Percentiles rank a stretch among this genome's conserved stretches.
These are phyloP conservation scores for Sebastes hubbsi DNA, from an alignment of 2,797 vertebrate genomes.

Conservation along the genomic window DNA sequence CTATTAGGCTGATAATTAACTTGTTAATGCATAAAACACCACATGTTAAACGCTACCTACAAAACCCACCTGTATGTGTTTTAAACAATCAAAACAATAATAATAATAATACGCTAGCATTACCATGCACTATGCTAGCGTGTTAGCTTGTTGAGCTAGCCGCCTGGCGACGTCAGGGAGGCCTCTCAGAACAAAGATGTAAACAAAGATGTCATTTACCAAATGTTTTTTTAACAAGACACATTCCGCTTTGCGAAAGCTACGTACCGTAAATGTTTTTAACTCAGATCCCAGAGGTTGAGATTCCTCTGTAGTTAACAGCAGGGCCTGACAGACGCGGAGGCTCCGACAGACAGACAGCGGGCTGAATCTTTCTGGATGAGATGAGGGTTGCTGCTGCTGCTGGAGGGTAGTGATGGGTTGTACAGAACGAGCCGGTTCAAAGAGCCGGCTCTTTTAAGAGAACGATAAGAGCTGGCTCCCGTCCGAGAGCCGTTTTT, in stretches of 20 bases:
- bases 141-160: background rate
- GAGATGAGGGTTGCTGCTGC: background rate
- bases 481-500: too few species aligned
- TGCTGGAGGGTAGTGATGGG: too few species aligned
- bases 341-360: background rate
- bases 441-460: too few species aligned
- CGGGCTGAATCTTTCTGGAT: constrained; percentile 41
- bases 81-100: background rate
- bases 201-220: background rate
- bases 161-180: constrained; percentile 36
- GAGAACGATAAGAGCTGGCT: too few species aligned
- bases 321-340: constrained; percentile 46
- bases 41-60: fast-evolving
- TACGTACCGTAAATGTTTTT: constrained; percentile 59
- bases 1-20: fast-evolving
- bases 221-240: fast-evolving
- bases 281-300: constrained; percentile 32
- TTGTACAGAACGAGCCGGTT: too few species aligned
- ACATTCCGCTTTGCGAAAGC: fast-evolving
- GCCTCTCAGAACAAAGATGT: constrained; percentile 46
- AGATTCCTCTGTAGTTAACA: constrained; percentile 42
- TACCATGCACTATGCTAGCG: constrained; percentile 54
- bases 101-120: constrained; percentile 29
- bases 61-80: background rate
- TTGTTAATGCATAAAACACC: fast-evolving